Evolutionary conservation across 1,140 invertebrate species (phyloP).

Genomic region (Drosophila lini): DNA sequence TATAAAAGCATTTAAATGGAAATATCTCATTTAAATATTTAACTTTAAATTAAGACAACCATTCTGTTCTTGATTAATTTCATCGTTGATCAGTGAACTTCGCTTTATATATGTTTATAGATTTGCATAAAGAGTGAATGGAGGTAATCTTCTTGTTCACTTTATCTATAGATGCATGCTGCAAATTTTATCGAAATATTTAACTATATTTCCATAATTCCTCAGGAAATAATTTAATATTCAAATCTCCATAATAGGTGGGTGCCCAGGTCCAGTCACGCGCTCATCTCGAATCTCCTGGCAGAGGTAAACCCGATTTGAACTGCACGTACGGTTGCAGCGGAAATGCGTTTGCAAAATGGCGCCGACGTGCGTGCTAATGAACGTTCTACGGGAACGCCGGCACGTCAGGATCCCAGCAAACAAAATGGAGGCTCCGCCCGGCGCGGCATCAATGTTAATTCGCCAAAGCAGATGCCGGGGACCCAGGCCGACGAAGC

Average conservation of each 20-base stretch:
- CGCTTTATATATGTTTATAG: no score
- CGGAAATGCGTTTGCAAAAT: slow-evolving; percentile 81
- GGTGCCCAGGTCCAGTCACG: slow-evolving; percentile 2
- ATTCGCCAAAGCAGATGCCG: slow-evolving; percentile 71
- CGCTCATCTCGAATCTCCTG: slow-evolving; percentile 11
- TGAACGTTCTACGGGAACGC: slow-evolving; percentile 59
- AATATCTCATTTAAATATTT: no score
- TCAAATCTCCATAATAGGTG: neutral
- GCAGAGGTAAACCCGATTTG: slow-evolving; percentile 16
- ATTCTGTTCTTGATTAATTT: neutral
- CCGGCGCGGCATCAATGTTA: slow-evolving; percentile 70
- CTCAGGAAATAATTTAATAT: neutral
- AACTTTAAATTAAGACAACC: neutral
- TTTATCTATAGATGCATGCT: no score
- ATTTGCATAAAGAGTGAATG: no score
- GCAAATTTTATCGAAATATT: neutral
- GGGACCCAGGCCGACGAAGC: slow-evolving; percentile 43
- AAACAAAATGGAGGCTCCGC: slow-evolving; percentile 54
- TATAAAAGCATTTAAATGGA: neutral
- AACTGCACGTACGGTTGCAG: slow-evolving; percentile 70
- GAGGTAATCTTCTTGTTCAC: no score
- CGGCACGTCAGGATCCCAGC: slow-evolving; percentile 43
- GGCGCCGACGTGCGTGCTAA: slow-evolving; percentile 80
- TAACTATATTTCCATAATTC: neutral
- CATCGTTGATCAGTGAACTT: neutral